Percentiles rank a stretch among this genome's conserved stretches.
Evolutionary conservation across 2,797 vertebrate genomes (phyloP).

Genomic region (Dicrostonyx torquatus): DNA sequence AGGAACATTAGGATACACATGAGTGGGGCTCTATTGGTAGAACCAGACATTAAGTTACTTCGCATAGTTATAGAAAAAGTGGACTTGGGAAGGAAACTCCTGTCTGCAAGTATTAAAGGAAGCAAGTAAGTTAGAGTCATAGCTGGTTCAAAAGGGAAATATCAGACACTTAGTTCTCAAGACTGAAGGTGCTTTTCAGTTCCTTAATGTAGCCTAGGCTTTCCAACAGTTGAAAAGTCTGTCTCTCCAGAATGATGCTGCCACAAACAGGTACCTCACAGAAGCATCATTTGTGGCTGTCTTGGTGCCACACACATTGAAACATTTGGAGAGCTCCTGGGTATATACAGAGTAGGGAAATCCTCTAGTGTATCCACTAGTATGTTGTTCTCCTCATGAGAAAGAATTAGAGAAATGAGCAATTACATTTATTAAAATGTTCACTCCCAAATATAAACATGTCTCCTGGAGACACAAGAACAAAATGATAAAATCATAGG

Average conservation of each 20-base stretch:
- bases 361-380: neutral
- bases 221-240: neutral
- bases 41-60: neutral
- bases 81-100: neutral
- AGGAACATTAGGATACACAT: neutral
- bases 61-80: neutral
- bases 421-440: constrained; percentile 27
- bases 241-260: neutral
- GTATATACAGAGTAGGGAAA: neutral
- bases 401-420: neutral
- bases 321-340: neutral
- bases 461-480: constrained; percentile 21
- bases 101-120: neutral
- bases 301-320: neutral
- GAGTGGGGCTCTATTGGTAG: neutral
- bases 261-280: neutral
- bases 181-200: neutral
- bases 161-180: neutral
- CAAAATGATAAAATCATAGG: neutral
- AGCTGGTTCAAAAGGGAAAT: neutral
- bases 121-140: neutral
- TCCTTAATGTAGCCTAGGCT: neutral
- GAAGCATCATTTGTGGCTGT: neutral
- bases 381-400: neutral
- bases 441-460: neutral